These are phyloP conservation scores for Orthonevra nobilis DNA, from an alignment of 2,888 invertebrate genomes.

Conservation along the genomic window DNA sequence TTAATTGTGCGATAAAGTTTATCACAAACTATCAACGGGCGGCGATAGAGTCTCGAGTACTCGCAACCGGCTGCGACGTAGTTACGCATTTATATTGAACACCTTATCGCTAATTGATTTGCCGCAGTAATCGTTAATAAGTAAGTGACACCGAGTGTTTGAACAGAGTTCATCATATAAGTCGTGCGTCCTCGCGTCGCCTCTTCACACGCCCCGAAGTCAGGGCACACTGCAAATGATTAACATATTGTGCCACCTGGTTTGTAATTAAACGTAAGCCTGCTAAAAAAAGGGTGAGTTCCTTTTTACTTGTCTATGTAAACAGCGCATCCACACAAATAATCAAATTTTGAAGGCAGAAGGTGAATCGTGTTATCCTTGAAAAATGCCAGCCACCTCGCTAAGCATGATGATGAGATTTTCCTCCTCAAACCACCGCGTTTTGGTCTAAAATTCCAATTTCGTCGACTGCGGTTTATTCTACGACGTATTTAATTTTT, in stretches of 20 bases:
- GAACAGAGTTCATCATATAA: conserved; percentile 42
- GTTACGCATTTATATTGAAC: conserved; percentile 38
- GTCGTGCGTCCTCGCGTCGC: conserved; percentile 10
- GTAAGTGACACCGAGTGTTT: conserved; percentile 63
- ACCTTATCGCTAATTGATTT: conserved; percentile 69
- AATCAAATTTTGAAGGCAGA: neutral
- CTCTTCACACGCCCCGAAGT: neutral
- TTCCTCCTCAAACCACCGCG: neutral
- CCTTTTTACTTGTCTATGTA: neutral
- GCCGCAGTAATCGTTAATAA: conserved; percentile 59
- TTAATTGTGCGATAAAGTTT: conserved; percentile 41
- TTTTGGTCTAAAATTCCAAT: neutral
- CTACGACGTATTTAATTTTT: conserved; percentile 23
- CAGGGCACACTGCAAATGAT: conserved; percentile 51
- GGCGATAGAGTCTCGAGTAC: conserved; percentile 5
- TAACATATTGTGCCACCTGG: conserved; percentile 64
- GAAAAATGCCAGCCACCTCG: conserved; percentile 45
- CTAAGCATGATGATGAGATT: conserved; percentile 29
- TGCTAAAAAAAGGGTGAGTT: conserved; percentile 46
- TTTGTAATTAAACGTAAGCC: conserved; percentile 44
- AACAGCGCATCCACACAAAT: neutral
- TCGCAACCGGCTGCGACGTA: conserved; percentile 19
- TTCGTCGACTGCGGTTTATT: conserved; percentile 1
- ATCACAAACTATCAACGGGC: conserved; percentile 30
- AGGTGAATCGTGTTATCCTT: conserved; percentile 31